Base-by-base conservation (phyloP, 1,140 invertebrate species). In the Ceratina australensis region DNA sequence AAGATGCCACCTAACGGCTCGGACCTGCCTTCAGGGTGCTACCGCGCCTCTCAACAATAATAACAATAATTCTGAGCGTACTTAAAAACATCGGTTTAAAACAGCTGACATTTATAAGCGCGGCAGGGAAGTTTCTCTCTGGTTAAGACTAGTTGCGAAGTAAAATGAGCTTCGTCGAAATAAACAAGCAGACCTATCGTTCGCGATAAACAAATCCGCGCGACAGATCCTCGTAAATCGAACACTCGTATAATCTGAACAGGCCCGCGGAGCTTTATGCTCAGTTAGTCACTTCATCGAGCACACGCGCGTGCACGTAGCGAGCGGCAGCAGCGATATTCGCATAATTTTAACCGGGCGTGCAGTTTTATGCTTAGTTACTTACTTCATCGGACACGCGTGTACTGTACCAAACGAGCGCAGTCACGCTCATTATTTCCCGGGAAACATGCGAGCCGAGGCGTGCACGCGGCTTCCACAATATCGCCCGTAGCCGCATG, bases 191-290 rank as follows among this genome's bases (percentile, higher is more conserved):
- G 52, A 54, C 65, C 33, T 5, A 67, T 28, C 24, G 22, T 20
- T 33, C 20, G 65, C 50, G 54, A 68, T 68, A 68, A 68, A 68
- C 49, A 68, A 68, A 68, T 52, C 49, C 50, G 24, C 65, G 28
- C 52, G 33, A 68, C 54, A 68, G 65, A 28, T 10, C 15, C 65
- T 68, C 65, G 12, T 68, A 68, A 68, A 68, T 68, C 65, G 65
- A 56, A 68, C 33, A 10, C 8, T 0, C 33, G 33, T 10, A 10
- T 42, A 42, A 42, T 42, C 33, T 42, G 5, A 42, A 42, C 33
- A 10, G 33, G 33, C 33, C 33, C 33, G 33, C 10, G 33, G 33
- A 42, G 33, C 33, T 42, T 42, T 42, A 42, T 42, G 33, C 33
- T 42, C 33, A 10, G 33, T 10, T 42, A 42, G 5, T 42, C 33